phyloP scores from a whole-genome alignment of 2,113 vertebrate species.

The Coreoperca whiteheadi region DNA sequence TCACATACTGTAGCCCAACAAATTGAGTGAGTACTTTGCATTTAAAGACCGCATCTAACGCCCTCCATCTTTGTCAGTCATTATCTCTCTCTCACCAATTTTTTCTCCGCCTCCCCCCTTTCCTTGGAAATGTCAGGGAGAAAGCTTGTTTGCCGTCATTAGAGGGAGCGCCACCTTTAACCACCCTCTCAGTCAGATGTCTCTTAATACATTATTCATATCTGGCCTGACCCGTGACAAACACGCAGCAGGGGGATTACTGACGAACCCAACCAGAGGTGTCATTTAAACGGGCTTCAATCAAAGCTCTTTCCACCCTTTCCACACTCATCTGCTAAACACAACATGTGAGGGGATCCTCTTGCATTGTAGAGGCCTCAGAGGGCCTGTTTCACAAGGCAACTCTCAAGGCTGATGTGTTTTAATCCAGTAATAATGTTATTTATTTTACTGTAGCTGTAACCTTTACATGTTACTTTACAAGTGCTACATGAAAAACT shows the following conservation, averaged over 20 bases:
- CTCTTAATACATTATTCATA: constrained; percentile 79
- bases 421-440: constrained; percentile 13
- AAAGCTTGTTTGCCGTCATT: constrained; percentile 73
- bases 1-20: constrained; percentile 44
- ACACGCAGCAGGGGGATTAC: constrained; percentile 64
- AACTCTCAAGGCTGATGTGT: not conserved
- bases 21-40: constrained; percentile 34
- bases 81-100: constrained; percentile 12
- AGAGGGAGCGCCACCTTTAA: constrained; percentile 71
- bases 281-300: constrained; percentile 68
- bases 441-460: not conserved
- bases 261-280: constrained; percentile 55
- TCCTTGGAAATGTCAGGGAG: constrained; percentile 69
- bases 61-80: constrained; percentile 29
- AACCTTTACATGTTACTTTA: not conserved
- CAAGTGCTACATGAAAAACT: not conserved
- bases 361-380: constrained; percentile 8
- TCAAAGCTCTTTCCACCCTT: constrained; percentile 58
- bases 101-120: constrained; percentile 3
- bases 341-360: constrained; percentile 30
- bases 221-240: constrained; percentile 65
- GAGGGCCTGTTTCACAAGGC: constrained; percentile 9
- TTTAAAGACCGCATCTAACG: constrained; percentile 27
- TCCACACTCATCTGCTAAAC: constrained; percentile 44
- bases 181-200: constrained; percentile 73